Conservation (phyloP, 2,888 invertebrate species). For the Auanema sp. region DNA sequence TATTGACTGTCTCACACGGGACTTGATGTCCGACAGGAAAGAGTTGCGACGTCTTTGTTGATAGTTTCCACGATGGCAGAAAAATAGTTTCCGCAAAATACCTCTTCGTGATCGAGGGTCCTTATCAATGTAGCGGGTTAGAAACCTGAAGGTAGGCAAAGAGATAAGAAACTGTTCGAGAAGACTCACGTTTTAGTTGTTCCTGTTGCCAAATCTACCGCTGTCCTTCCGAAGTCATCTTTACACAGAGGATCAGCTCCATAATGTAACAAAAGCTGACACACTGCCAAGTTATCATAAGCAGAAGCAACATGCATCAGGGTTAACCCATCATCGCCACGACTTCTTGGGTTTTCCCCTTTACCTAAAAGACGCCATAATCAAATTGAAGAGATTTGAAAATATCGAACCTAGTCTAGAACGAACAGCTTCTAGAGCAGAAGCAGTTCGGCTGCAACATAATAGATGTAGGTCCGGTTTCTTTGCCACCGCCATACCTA, state of each 20-base stretch:
- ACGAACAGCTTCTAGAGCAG: neutral
- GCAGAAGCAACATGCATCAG: constrained; percentile 54
- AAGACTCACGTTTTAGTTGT: constrained; percentile 28
- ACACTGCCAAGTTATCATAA: constrained; percentile 56
- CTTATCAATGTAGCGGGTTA: constrained; percentile 26
- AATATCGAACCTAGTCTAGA: neutral
- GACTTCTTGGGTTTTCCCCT: constrained; percentile 67
- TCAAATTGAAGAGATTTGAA: constrained; percentile 1
- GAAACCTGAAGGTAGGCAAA: constrained; percentile 25
- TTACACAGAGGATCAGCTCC: constrained; percentile 42
- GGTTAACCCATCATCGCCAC: constrained; percentile 44
- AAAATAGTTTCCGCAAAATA: constrained; percentile 34
- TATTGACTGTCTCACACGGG: constrained; percentile 7
- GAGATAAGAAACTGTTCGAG: neutral
- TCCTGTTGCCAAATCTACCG: constrained; percentile 37
- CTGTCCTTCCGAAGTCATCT: constrained; percentile 40
- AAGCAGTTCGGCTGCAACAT: neutral
- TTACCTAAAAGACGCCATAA: constrained; percentile 19
- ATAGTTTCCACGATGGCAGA: constrained; percentile 27
- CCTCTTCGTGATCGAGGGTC: constrained; percentile 24
- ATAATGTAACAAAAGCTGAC: constrained; percentile 51
- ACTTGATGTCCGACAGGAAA: neutral
- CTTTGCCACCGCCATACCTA: too few relatives aligned
- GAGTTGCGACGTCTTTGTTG: neutral
- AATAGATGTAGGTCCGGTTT: neutral